These are phyloP conservation scores for Corydoras sp. DNA, from an alignment of 2,113 vertebrate genomes.

Conservation along the genomic window DNA sequence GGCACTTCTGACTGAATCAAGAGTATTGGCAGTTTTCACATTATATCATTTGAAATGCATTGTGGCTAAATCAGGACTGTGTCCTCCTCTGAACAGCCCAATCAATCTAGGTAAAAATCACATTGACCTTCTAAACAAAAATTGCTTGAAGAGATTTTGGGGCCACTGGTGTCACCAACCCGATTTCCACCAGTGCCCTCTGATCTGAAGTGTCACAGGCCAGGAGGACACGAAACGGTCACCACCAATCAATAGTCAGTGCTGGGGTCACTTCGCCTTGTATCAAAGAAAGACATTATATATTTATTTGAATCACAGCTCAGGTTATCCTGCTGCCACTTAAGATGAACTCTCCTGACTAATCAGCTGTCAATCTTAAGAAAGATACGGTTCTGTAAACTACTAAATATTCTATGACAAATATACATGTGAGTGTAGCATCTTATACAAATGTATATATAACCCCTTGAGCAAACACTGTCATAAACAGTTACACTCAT, in stretches of 20 bases:
- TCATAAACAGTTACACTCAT: too few relatives aligned
- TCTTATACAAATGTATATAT: too few relatives aligned
- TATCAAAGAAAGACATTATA: slow-evolving; percentile 48
- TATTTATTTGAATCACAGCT: slow-evolving; percentile 71
- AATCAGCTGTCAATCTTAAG: slow-evolving; percentile 45
- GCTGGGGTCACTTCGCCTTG: slow-evolving; percentile 75
- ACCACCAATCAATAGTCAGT: slow-evolving; percentile 76
- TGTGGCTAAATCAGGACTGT: slow-evolving; percentile 45
- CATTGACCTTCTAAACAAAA: slow-evolving; percentile 59
- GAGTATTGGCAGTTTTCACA: slow-evolving; percentile 66
- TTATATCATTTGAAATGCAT: slow-evolving; percentile 66
- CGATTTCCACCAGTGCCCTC: slow-evolving; percentile 82
- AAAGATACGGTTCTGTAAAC: slow-evolving; percentile 6
- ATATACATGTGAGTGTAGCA: too few relatives aligned
- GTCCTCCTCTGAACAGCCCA: slow-evolving; percentile 46
- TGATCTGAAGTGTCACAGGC: slow-evolving; percentile 72
- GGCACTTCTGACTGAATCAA: slow-evolving; percentile 62
- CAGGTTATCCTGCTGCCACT: slow-evolving; percentile 77
- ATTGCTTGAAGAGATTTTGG: slow-evolving; percentile 43
- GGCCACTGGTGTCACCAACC: slow-evolving; percentile 49
- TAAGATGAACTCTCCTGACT: slow-evolving; percentile 63
- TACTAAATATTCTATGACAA: neutral
- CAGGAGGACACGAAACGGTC: slow-evolving; percentile 69
- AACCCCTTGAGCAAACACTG: too few relatives aligned
- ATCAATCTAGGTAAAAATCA: slow-evolving; percentile 61